Base-by-base conservation (phyloP, 1,140 invertebrate genomes). In the Camponotus floridanus region DNA sequence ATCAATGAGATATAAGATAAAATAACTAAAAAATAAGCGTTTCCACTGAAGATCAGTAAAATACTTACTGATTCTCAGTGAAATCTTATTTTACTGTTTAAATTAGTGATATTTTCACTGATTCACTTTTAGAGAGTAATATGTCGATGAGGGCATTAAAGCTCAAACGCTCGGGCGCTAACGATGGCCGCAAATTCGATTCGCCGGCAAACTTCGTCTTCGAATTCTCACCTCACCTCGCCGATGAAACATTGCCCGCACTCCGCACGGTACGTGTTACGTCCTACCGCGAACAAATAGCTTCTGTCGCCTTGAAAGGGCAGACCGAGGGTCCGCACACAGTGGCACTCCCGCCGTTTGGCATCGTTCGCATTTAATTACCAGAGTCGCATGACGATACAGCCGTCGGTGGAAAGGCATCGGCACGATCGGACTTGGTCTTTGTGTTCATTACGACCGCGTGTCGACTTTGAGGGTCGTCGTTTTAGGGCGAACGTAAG, bases 361-460 rank as follows among this genome's bases (percentile, higher is more conserved):
- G 21, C 67, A 42, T 87, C 42, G 74, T 48, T 74, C 39, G 48
- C 36, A 73, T 88, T 88, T 88, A 88, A 88, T 88, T 87, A 70
- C n/a, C 59, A 0, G 3, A 55, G 68, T 61, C 6, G 11, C 42
- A 15, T 68, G 59, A 74, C 55, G 79, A 39, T 26, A 36, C 13
- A 21, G n/a, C 55, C 85, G 39, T 48, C 36, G 76, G 39, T 73
- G 73, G 48, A 79, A 86, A 57, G 36, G 36, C 26, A 45, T 42
- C 31, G 62, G 26, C 64, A 51, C 76, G 4, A 70, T 80, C 64
- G 39, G 76, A 42, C 64, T 65, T n/a, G 42, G 42, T 13, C 76
- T 80, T 70, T 70, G 62, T 55, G 61, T 39, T 80, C 64, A 57
- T 80, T 80, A 70, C 64, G 64, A 5, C 2, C 42, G 42, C 42